These are phyloP conservation scores for Gisinianus flammeolus DNA, from an alignment of 2,888 invertebrate species.

Conservation along the genomic window DNA sequence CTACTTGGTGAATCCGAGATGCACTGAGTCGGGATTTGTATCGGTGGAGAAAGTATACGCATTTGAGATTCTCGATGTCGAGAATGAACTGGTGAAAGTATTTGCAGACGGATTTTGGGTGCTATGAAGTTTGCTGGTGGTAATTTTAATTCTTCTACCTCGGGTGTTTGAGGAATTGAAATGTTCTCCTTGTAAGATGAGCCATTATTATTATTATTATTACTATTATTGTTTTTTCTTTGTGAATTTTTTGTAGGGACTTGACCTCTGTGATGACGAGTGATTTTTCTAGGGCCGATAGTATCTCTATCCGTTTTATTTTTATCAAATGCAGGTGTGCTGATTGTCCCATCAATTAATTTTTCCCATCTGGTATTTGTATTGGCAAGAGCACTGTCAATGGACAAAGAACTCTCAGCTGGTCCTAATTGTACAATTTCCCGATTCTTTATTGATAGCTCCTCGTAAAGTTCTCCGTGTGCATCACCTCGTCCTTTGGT, in stretches of 20 bases:
- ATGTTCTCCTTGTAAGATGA: too few relatives aligned
- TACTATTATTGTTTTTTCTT: not conserved
- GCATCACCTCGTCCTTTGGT: not conserved
- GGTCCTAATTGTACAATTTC: not conserved
- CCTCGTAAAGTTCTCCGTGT: not conserved
- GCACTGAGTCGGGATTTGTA: not conserved
- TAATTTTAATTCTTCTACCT: not conserved
- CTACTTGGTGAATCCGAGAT: not conserved
- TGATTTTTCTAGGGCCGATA: not conserved
- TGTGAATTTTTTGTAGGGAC: not conserved
- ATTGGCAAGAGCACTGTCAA: not conserved
- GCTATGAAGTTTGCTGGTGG: not conserved
- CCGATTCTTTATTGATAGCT: not conserved
- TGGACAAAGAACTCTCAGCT: not conserved
- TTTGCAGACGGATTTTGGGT: conserved; percentile 32
- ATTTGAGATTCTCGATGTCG: conserved; percentile 3
- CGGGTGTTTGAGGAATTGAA: not conserved
- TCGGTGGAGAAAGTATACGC: not conserved
- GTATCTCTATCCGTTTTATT: not conserved
- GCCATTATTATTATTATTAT: not conserved
- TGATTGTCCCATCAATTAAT: not conserved
- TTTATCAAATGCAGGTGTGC: not conserved
- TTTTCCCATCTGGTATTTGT: not conserved
- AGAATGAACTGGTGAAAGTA: conserved; percentile 35
- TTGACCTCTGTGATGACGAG: not conserved